Base-by-base conservation (phyloP, 2,888 invertebrate species). In the Eumacrocentrus americanus region DNA sequence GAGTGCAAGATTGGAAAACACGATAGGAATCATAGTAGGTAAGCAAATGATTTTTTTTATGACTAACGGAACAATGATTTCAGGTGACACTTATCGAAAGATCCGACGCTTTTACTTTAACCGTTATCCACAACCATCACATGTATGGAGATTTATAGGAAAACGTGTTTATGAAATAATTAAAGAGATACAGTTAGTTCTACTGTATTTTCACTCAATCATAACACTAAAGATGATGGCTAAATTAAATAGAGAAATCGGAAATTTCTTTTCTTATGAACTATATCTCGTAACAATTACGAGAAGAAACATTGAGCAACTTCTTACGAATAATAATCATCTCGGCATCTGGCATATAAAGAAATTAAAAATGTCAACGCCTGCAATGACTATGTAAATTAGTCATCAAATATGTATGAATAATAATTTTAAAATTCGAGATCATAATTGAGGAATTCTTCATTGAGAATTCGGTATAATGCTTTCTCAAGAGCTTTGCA, bases 1-100 rank as follows among this genome's bases (percentile, higher is more conserved):
- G 37, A 42, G 61, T 61, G 18, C 18, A 51, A 47, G 38, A 52
- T 22, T 22, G 37, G 47, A 60, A 53, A 55, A 47, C 42, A 34
- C 58, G 5, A 12, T 53, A 59, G 57, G 59, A 25, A 34, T 14
- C 3, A 23, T 22, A 56, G 14, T 35, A 47, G 37, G 46, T 47
- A 35, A 23, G 20, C 9, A 25, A 34, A 9, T 44, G 42, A 29
- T 7, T 23, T 14, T 9, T 34, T 42, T 40, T 38, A 12, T 37
- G 14, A 18, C 23, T 29, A 29, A 29, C 29, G 29, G 29, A 29
- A 29, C 29, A 29, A 29, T 6, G 9, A 25, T 7, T 34, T 18
- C 5, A 34, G 11, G n/a, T 35, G 16, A 22, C 16, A 35, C 23
- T 18, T 9, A 29, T 29, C 29, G 29, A 29, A 29, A 29, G 9